Conservation (phyloP, 2,888 invertebrate genomes). For the Tupiocoris notatus region DNA sequence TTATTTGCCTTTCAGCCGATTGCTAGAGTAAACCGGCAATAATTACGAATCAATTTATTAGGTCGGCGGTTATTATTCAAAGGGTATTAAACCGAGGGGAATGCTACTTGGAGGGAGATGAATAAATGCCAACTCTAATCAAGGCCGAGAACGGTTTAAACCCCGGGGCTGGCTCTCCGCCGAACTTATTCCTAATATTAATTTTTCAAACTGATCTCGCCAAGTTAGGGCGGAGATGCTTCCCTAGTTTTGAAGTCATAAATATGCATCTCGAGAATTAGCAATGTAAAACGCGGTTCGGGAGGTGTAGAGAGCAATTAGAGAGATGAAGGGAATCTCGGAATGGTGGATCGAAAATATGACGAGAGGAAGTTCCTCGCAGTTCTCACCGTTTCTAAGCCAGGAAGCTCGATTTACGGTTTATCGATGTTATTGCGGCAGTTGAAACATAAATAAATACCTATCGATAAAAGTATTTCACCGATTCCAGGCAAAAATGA, state of each 20-base stretch:
- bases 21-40: not conserved
- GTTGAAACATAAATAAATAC: too few species aligned
- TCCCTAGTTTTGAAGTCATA: constrained; percentile 35
- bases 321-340: not conserved
- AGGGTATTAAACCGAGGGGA: constrained; percentile 22
- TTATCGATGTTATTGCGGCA: too few species aligned
- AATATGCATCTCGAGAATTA: constrained; percentile 42
- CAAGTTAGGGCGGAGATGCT: not conserved
- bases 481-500: too few species aligned
- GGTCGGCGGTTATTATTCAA: constrained; percentile 39
- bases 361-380: too few species aligned
- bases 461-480: too few species aligned
- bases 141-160: constrained; percentile 10
- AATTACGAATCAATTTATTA: constrained; percentile 38
- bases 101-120: constrained; percentile 7
- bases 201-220: constrained; percentile 40
- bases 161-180: not conserved
- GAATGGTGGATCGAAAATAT: not conserved
- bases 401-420: too few species aligned
- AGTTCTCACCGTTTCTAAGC: too few species aligned
- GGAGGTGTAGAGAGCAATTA: constrained; percentile 33
- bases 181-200: constrained; percentile 40
- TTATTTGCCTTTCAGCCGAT: too few species aligned
- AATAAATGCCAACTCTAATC: constrained; percentile 38
- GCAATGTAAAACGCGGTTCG: constrained; percentile 36